These are phyloP conservation scores for Calephelis perditalis DNA, from an alignment of 2,888 invertebrate genomes.

Conservation along the genomic window DNA sequence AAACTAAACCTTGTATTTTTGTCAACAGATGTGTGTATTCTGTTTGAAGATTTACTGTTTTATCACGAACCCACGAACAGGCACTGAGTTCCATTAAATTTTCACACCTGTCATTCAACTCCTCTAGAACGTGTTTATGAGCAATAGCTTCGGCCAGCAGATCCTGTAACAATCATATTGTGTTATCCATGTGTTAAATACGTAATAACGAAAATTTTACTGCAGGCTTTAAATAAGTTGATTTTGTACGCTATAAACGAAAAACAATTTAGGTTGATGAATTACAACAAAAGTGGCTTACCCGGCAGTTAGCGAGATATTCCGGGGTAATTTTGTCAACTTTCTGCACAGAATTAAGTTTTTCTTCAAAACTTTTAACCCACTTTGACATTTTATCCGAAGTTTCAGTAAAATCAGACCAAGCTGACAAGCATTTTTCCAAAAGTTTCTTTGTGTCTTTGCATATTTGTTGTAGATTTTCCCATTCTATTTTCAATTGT, in stretches of 20 bases:
- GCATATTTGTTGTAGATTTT: constrained; percentile 85
- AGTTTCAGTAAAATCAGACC: constrained; percentile 88
- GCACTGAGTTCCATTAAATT: constrained; percentile 91
- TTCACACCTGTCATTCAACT: constrained; percentile 92
- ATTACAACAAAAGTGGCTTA: constrained; percentile 48
- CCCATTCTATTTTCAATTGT: constrained; percentile 89
- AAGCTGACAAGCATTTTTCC: constrained; percentile 86
- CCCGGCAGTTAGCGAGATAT: constrained; percentile 86
- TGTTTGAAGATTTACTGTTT: constrained; percentile 90
- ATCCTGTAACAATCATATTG: constrained; percentile 55
- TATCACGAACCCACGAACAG: constrained; percentile 90
- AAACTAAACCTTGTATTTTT: constrained; percentile 87
- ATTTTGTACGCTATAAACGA: not conserved
- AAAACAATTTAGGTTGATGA: too few species aligned
- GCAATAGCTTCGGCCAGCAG: constrained; percentile 86
- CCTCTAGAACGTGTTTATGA: constrained; percentile 88
- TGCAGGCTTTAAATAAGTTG: not conserved
- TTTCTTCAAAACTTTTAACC: constrained; percentile 84
- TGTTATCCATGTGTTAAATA: not conserved
- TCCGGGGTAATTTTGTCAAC: constrained; percentile 88
- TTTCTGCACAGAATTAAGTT: constrained; percentile 81
- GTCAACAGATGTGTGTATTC: constrained; percentile 88
- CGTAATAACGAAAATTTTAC: not conserved
- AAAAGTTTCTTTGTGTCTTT: constrained; percentile 87
- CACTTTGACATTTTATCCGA: constrained; percentile 85